Percentiles rank a stretch among this genome's conserved stretches.
These are phyloP conservation scores for Rotaria magnacalcarata DNA, from an alignment of 2,888 invertebrate species.

Conservation along the genomic window DNA sequence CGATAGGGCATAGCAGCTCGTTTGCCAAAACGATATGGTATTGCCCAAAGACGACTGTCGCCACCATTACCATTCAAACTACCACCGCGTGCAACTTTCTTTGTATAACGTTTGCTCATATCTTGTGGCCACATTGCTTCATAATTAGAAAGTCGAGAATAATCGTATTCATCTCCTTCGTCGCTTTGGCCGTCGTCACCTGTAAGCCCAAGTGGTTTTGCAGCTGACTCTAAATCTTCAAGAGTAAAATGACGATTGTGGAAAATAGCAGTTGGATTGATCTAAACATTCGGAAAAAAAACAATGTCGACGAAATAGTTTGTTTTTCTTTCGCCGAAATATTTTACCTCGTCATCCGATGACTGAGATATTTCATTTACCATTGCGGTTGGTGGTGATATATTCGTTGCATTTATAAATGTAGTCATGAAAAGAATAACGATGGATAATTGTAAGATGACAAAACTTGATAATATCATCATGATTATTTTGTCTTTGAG, in stretches of 20 bases:
- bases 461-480: background rate
- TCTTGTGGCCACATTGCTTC: background rate
- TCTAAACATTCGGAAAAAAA: background rate
- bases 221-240: background rate
- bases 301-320: no score
- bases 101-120: background rate
- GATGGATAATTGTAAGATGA: background rate
- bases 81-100: background rate
- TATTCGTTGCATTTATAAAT: background rate
- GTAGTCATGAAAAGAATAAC: background rate
- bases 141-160: background rate
- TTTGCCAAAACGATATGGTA: conserved; percentile 25
- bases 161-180: background rate
- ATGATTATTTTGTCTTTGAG: background rate
- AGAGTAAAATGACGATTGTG: background rate
- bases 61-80: background rate
- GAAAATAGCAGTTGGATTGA: background rate
- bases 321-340: no score
- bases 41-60: conserved; percentile 2
- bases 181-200: background rate
- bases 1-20: conserved; percentile 23
- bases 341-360: background rate
- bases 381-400: background rate
- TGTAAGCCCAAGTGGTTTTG: background rate
- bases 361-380: background rate